Percentiles rank a stretch among this genome's conserved stretches.
These are phyloP conservation scores for Chiloscyllium punctatum DNA, from an alignment of 2,797 vertebrate species.

Conservation along the genomic window DNA sequence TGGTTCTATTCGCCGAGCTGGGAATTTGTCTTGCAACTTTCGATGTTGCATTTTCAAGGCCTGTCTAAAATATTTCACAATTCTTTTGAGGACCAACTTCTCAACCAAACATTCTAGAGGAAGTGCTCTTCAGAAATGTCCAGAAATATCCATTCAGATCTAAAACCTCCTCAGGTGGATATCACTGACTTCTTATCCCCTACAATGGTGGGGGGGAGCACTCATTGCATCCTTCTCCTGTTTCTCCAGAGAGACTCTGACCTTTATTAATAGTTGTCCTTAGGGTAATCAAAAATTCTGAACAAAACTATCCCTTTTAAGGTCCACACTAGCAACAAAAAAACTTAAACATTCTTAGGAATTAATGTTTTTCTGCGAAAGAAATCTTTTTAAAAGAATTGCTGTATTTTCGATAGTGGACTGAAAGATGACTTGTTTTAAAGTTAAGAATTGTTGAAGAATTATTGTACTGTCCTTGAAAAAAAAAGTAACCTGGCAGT, in stretches of 20 bases:
- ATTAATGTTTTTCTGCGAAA: not conserved
- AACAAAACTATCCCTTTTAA: not conserved
- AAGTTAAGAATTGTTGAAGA: no score
- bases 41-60: not conserved
- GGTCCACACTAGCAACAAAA: not conserved
- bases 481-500: no score
- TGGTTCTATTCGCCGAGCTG: no score
- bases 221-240: not conserved
- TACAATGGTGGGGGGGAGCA: not conserved
- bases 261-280: not conserved
- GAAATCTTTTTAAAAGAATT: no score
- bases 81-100: not conserved
- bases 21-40: no score
- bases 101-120: not conserved
- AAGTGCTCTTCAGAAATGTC: not conserved
- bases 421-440: no score
- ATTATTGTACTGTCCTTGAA: no score
- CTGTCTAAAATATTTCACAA: not conserved
- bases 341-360: not conserved
- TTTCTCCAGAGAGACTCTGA: not conserved
- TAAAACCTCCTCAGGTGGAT: not conserved
- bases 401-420: no score
- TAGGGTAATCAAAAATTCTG: not conserved
- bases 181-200: not conserved
- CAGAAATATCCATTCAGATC: not conserved